phyloP scores from a whole-genome alignment of 2,888 invertebrate species.

The Orchestes rusci region DNA sequence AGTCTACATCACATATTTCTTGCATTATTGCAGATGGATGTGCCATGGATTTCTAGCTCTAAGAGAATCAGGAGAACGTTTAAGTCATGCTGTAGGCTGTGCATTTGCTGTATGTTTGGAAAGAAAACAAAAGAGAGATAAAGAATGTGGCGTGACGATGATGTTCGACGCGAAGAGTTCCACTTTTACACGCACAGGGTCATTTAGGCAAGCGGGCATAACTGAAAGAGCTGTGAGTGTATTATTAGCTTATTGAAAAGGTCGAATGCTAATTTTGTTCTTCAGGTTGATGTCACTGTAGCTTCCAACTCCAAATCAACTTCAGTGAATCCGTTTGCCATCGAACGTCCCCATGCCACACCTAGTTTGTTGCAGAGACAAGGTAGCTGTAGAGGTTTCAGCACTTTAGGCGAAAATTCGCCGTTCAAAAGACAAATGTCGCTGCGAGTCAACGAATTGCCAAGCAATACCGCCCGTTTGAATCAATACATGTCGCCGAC shows the following conservation, averaged over 20 bases:
- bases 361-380: conserved; percentile 91
- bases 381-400: conserved; percentile 89
- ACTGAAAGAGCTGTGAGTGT: conserved; percentile 63
- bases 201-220: conserved; percentile 78
- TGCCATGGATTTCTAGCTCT: conserved; percentile 97
- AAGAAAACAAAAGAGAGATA: conserved; percentile 94
- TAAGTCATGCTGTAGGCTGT: conserved; percentile 99
- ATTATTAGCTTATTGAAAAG: neutral
- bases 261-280: neutral
- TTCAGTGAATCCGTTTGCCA: conserved; percentile 84
- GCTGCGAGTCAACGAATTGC: conserved; percentile 87
- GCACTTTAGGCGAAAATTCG: conserved; percentile 68
- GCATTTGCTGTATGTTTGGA: conserved; percentile 98
- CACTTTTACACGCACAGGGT: conserved; percentile 85
- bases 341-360: conserved; percentile 93
- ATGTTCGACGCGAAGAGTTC: conserved; percentile 84
- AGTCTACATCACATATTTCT: too few species aligned
- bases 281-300: conserved; percentile 15
- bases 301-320: conserved; percentile 40
- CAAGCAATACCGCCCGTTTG: conserved; percentile 85
- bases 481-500: conserved; percentile 42
- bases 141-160: conserved; percentile 91
- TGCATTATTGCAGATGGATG: conserved; percentile 94
- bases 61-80: conserved; percentile 92
- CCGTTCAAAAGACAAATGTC: conserved; percentile 96